Evolutionary conservation across 37 sponge, comb jelly and placozoan genomes (phyloP).

Genomic region (Ianthella basta): DNA sequence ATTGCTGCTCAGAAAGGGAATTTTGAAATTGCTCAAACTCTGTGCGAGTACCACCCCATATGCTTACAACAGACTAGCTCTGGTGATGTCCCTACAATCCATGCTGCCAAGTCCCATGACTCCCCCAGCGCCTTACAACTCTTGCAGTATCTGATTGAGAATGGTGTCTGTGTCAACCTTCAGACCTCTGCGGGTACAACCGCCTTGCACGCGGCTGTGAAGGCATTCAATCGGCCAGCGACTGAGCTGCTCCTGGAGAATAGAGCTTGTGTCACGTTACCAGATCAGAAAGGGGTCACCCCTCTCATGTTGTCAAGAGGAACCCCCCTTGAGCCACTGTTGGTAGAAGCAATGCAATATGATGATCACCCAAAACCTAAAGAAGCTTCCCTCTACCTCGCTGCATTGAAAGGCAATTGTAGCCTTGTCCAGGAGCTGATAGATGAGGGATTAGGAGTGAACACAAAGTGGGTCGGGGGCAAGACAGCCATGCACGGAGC

Average conservation of each 20-base stretch:
- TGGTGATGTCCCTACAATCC: slow-evolving; percentile 51
- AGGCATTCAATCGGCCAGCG: slow-evolving; percentile 13
- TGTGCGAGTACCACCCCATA: slow-evolving; percentile 51
- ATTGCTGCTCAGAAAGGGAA: slow-evolving; percentile 63
- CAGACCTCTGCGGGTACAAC: slow-evolving; percentile 68
- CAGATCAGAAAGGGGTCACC: slow-evolving; percentile 45
- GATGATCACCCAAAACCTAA: slow-evolving; percentile 21
- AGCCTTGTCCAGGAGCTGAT: slow-evolving; percentile 37
- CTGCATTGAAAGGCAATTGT: slow-evolving; percentile 44
- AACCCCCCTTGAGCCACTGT: not conserved
- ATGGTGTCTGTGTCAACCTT: slow-evolving; percentile 52
- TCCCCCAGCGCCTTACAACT: slow-evolving; percentile 8
- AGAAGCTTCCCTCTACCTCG: slow-evolving; percentile 62
- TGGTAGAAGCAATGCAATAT: not conserved
- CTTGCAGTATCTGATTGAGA: slow-evolving; percentile 49
- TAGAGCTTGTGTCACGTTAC: slow-evolving; percentile 49
- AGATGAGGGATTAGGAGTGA: slow-evolving; percentile 24
- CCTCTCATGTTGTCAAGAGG: slow-evolving; percentile 37
- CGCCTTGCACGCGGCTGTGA: slow-evolving; percentile 60
- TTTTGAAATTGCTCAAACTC: slow-evolving; percentile 38
- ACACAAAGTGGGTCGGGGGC: slow-evolving; percentile 71
- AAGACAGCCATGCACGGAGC: slow-evolving; percentile 67
- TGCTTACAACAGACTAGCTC: slow-evolving; percentile 66
- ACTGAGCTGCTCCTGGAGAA: slow-evolving; percentile 45
- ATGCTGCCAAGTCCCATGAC: slow-evolving; percentile 32